Percentiles rank a stretch among this genome's conserved stretches.
phyloP scores from a whole-genome alignment of 2,888 invertebrate species.

The Agriopis marginaria region DNA sequence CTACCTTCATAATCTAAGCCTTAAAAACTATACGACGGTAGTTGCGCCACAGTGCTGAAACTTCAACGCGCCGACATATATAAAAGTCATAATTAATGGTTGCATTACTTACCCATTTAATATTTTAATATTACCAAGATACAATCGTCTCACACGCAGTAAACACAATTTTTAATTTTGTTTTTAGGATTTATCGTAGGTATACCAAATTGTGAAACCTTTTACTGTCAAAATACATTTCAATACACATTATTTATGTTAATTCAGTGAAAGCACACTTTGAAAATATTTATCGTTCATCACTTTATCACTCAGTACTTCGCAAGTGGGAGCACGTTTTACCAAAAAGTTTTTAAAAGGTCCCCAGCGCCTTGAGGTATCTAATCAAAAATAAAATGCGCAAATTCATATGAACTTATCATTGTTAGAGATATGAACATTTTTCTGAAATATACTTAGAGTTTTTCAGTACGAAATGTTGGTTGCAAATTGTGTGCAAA shows the following conservation, averaged over 20 bases:
- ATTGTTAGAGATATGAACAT: no score
- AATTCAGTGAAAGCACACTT: background rate
- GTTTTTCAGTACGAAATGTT: no score
- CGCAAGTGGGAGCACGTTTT: conserved; percentile 21
- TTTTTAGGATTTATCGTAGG: background rate
- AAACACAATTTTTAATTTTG: no score
- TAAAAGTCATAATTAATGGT: no score
- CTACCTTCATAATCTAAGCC: no score
- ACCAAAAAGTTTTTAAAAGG: conserved; percentile 22
- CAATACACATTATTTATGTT: background rate
- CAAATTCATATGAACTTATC: conserved; percentile 46
- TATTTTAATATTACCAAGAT: no score
- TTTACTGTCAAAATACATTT: conserved; percentile 14
- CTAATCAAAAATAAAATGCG: conserved; percentile 40
- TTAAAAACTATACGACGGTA: no score
- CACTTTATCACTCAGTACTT: conserved; percentile 34
- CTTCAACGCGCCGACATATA: no score
- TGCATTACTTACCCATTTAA: no score
- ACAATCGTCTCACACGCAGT: background rate
- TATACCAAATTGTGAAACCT: conserved; percentile 3
- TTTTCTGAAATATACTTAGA: no score
- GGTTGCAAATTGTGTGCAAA: no score
- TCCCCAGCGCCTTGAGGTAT: conserved; percentile 2
- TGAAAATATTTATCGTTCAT: conserved; percentile 9
- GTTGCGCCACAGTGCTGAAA: no score